Evolutionary conservation across 2,888 invertebrate species (phyloP).

Genomic region (Drosophila leonis): DNA sequence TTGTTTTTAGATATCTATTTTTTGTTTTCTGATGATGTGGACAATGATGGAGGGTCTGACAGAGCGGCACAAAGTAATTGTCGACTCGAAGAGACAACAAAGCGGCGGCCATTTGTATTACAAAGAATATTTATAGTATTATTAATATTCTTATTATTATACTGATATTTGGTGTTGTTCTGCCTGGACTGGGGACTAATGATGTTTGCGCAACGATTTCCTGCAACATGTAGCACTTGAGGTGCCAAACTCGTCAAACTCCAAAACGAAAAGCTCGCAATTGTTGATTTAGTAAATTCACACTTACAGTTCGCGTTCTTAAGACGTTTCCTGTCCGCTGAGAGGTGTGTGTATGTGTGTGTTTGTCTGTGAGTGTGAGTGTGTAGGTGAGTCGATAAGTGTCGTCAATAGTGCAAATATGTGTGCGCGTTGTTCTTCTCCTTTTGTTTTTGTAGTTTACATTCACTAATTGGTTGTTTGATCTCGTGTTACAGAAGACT

Average conservation of each 20-base stretch:
- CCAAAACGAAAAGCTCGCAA: conserved; percentile 47
- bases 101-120: conserved; percentile 55
- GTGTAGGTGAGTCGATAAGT: conserved; percentile 35
- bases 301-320: conserved; percentile 71
- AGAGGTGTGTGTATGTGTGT: conserved; percentile 5
- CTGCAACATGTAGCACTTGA: conserved; percentile 50
- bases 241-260: conserved; percentile 58
- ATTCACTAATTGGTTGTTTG: conserved; percentile 52
- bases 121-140: conserved; percentile 52
- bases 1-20: conserved; percentile 36
- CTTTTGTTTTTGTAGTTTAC: conserved; percentile 19
- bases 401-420: conserved; percentile 50
- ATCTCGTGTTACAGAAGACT: conserved; percentile 75
- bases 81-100: conserved; percentile 39
- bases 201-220: conserved; percentile 55
- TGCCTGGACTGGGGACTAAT: conserved; percentile 19
- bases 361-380: conserved; percentile 10
- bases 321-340: conserved; percentile 45
- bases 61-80: conserved; percentile 55
- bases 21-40: conserved; percentile 47
- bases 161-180: conserved; percentile 20
- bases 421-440: conserved; percentile 22
- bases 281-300: conserved; percentile 70
- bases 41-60: conserved; percentile 49
- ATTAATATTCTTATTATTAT: conserved; percentile 42